Percentiles rank a stretch among this genome's conserved stretches.
These are phyloP conservation scores for Plagodis dolabraria DNA, from an alignment of 2,888 invertebrate species.

Conservation along the genomic window DNA sequence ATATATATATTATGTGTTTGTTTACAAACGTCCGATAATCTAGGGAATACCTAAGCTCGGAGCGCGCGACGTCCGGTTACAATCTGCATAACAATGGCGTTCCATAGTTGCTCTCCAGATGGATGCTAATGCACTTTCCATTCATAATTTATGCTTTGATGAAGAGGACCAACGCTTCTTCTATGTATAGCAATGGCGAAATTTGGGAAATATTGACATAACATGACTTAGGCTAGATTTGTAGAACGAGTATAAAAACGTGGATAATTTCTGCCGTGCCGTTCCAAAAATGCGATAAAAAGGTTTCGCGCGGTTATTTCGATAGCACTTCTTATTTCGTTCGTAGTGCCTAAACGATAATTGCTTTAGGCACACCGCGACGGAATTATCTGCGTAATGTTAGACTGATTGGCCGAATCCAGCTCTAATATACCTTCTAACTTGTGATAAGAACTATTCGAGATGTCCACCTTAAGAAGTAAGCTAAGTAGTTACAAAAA, in stretches of 20 bases:
- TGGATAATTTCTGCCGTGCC: too few species aligned
- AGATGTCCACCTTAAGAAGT: not conserved
- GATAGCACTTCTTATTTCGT: too few species aligned
- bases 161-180: conserved; percentile 64
- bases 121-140: conserved; percentile 75
- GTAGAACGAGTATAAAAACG: too few species aligned
- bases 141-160: conserved; percentile 82
- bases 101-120: conserved; percentile 72
- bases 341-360: too few species aligned
- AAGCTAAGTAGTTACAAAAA: too few species aligned
- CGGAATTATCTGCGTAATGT: too few species aligned
- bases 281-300: too few species aligned
- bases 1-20: conserved; percentile 46
- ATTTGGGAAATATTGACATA: not conserved
- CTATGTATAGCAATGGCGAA: conserved; percentile 1
- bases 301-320: too few species aligned
- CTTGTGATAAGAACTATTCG: not conserved
- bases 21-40: conserved; percentile 65
- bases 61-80: conserved; percentile 69
- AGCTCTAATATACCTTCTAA: too few species aligned
- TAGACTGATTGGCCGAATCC: too few species aligned
- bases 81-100: conserved; percentile 82
- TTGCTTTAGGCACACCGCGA: too few species aligned
- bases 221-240: too few species aligned
- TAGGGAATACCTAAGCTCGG: conserved; percentile 52